A percentile compares a stretch with the other conserved stretches of the same genome.
These are phyloP conservation scores for Pipistrellus pygmaeus DNA, from an alignment of 2,797 vertebrate species.

Conservation along the genomic window DNA sequence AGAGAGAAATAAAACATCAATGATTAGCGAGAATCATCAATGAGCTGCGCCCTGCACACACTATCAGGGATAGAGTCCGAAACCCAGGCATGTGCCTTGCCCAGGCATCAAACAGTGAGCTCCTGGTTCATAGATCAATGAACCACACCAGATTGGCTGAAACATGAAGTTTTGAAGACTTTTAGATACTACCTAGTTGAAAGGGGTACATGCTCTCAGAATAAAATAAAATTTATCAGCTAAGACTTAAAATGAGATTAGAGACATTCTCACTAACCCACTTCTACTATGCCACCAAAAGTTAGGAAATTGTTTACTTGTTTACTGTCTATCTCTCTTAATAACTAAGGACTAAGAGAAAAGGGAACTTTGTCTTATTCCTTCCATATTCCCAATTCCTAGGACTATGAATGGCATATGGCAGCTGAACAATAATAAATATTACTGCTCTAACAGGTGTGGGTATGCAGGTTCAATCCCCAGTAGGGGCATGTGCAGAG, in stretches of 20 bases:
- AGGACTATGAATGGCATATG: not conserved
- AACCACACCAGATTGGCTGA: not conserved
- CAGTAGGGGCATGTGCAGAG: not conserved
- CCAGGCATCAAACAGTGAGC: too few relatives aligned
- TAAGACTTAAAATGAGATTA: not conserved
- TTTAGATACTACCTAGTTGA: not conserved
- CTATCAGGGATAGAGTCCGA: too few relatives aligned
- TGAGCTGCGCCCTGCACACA: too few relatives aligned
- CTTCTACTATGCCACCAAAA: not conserved
- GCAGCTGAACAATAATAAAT: not conserved
- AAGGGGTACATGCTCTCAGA: not conserved
- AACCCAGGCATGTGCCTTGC: too few relatives aligned
- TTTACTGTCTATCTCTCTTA: not conserved
- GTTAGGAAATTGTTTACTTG: not conserved
- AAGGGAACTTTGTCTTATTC: not conserved
- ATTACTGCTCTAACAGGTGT: not conserved
- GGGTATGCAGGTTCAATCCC: not conserved
- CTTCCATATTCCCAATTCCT: not conserved
- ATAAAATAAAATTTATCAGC: not conserved
- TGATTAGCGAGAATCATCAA: too few relatives aligned
- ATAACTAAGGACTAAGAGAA: not conserved
- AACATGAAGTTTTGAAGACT: not conserved
- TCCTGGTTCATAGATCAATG: too few relatives aligned
- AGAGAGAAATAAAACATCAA: too few relatives aligned
- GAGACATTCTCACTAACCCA: not conserved